These are phyloP conservation scores for Agrilus cyanescens DNA, from an alignment of 2,888 invertebrate genomes.

Conservation along the genomic window DNA sequence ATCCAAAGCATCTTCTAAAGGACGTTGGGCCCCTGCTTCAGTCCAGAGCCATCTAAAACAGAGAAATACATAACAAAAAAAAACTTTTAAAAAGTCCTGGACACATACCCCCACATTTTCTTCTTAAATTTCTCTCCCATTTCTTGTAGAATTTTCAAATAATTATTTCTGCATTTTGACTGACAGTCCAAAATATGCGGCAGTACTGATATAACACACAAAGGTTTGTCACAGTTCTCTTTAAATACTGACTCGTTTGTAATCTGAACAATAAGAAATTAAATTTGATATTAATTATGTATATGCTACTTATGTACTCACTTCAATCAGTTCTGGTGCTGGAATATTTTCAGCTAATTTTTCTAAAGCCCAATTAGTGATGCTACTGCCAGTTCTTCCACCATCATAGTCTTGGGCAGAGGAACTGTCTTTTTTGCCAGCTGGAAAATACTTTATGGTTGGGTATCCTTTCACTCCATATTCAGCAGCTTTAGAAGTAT, in stretches of 20 bases:
- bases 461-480: conserved; percentile 91
- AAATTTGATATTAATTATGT: background rate
- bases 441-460: conserved; percentile 85
- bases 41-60: conserved; percentile 77
- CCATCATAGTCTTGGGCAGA: conserved; percentile 81
- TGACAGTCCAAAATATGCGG: conserved; percentile 95
- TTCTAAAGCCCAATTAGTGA: conserved; percentile 80
- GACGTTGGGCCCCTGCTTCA: conserved; percentile 77
- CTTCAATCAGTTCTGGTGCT: conserved; percentile 77
- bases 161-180: conserved; percentile 76
- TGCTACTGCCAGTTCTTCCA: conserved; percentile 80
- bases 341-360: conserved; percentile 79
- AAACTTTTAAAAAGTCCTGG: no score
- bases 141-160: conserved; percentile 56
- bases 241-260: conserved; percentile 48
- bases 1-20: conserved; percentile 79
- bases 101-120: conserved; percentile 80
- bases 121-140: conserved; percentile 86
- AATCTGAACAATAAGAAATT: conserved; percentile 24
- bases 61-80: no score
- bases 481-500: conserved; percentile 67
- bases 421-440: conserved; percentile 57
- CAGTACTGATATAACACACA: conserved; percentile 82
- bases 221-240: conserved; percentile 67
- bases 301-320: conserved; percentile 22